phyloP scores from a whole-genome alignment of 2,113 vertebrate species.

The Cololabis saira region DNA sequence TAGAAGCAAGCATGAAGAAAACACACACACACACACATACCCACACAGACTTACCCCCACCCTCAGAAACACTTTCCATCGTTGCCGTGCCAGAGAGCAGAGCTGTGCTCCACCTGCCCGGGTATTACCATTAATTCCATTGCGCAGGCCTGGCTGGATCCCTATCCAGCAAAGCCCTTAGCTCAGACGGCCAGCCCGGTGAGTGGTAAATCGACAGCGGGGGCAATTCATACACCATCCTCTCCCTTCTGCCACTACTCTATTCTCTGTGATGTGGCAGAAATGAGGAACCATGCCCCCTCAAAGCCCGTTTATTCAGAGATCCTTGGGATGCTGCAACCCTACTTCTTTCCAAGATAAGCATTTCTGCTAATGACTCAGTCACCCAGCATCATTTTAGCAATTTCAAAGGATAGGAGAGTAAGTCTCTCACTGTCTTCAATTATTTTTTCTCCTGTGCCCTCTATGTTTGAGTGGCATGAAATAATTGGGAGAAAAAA shows the following conservation, averaged over 20 bases:
- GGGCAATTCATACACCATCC: conserved; percentile 51
- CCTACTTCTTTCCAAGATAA: conserved; percentile 57
- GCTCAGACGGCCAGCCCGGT: conserved; percentile 58
- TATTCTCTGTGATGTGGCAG: conserved; percentile 69
- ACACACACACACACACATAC: conserved; percentile 14
- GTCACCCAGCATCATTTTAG: conserved; percentile 58
- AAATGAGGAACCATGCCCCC: conserved; percentile 54
- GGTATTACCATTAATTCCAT: conserved; percentile 80
- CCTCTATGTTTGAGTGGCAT: conserved; percentile 53
- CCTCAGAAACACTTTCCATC: conserved; percentile 45
- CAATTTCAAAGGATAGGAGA: conserved; percentile 42
- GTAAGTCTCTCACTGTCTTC: conserved; percentile 24
- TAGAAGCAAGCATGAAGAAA: conserved; percentile 32
- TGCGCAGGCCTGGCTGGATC: conserved; percentile 64
- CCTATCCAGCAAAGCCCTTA: conserved; percentile 59
- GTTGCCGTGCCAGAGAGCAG: conserved; percentile 64
- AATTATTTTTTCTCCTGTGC: conserved; percentile 28
- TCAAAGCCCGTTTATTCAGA: conserved; percentile 60
- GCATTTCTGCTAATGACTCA: conserved; percentile 60
- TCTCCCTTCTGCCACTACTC: conserved; percentile 52
- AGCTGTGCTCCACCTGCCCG: conserved; percentile 77
- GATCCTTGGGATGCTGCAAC: conserved; percentile 57
- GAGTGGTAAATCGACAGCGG: conserved; percentile 59
- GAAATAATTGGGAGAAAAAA: conserved; percentile 56
- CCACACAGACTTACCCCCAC: neutral